phyloP scores from a whole-genome alignment of 2,113 vertebrate genomes.

The Anhinga anhinga region DNA sequence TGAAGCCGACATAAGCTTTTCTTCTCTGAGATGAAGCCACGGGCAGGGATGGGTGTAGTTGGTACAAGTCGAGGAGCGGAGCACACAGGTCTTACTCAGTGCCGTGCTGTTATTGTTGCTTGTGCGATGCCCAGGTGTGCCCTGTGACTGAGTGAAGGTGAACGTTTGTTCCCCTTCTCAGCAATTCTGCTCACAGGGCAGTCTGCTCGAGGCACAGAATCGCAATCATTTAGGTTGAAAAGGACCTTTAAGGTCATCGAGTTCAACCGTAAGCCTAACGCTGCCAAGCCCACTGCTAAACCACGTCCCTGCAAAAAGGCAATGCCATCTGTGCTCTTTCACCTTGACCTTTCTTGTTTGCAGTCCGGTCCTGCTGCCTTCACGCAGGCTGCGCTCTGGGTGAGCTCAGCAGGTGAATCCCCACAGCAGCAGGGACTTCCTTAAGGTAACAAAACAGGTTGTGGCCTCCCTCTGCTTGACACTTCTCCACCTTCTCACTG shows the following conservation, averaged over 20 bases:
- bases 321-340: not conserved
- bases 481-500: not conserved
- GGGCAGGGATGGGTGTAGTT: not conserved
- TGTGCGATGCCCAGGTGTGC: not conserved
- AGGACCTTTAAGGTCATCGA: not conserved
- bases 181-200: fast-evolving
- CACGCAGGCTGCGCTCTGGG: fast-evolving
- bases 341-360: too few relatives aligned
- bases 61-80: not conserved
- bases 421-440: not conserved
- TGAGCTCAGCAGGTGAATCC: not conserved
- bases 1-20: not conserved
- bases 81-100: fast-evolving
- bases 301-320: not conserved
- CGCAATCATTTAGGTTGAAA: not conserved
- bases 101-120: fast-evolving
- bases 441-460: not conserved
- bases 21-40: fast-evolving
- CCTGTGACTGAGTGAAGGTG: not conserved
- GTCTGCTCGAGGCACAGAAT: not conserved
- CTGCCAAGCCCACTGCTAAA: not conserved
- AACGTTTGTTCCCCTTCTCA: not conserved
- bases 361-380: not conserved
- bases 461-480: not conserved
- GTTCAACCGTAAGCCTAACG: not conserved